A percentile compares a stretch with the other conserved stretches of the same genome.
Evolutionary conservation across 2,797 vertebrate species (phyloP).

Genomic region (Podarcis siculus): DNA sequence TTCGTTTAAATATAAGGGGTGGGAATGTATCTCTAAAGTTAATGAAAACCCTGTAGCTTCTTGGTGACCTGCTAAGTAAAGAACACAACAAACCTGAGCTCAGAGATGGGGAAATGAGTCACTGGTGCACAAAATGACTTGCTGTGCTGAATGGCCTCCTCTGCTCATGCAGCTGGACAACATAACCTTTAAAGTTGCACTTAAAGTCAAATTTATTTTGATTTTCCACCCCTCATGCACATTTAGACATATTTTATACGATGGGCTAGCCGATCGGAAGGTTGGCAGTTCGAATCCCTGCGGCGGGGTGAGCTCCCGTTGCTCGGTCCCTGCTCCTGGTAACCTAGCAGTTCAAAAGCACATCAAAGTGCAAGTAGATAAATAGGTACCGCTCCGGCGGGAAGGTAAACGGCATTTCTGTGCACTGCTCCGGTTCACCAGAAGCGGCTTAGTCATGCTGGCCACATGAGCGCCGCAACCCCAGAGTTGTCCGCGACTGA

Average conservation of each 20-base stretch:
- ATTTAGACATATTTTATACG: neutral
- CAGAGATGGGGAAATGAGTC: neutral
- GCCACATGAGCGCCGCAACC: no score
- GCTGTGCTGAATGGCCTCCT: neutral
- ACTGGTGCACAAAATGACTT: neutral
- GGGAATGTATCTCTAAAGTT: neutral
- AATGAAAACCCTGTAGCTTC: neutral
- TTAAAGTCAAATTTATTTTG: neutral
- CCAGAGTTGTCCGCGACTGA: no score
- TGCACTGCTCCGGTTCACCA: no score
- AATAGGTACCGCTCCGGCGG: fast-evolving
- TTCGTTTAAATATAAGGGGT: neutral
- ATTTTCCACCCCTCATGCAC: neutral
- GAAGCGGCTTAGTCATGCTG: no score
- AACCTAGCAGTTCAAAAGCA: no score
- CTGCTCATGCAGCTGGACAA: neutral
- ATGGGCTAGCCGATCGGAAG: no score
- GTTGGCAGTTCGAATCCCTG: no score
- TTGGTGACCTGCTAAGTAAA: neutral
- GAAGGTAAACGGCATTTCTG: no score
- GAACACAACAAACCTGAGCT: neutral
- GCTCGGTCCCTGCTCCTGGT: no score
- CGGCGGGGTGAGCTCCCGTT: no score
- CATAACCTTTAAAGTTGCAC: neutral
- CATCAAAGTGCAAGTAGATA: no score